phyloP scores from a whole-genome alignment of 2,888 invertebrate species.

The Siphonodentalium dalli region DNA sequence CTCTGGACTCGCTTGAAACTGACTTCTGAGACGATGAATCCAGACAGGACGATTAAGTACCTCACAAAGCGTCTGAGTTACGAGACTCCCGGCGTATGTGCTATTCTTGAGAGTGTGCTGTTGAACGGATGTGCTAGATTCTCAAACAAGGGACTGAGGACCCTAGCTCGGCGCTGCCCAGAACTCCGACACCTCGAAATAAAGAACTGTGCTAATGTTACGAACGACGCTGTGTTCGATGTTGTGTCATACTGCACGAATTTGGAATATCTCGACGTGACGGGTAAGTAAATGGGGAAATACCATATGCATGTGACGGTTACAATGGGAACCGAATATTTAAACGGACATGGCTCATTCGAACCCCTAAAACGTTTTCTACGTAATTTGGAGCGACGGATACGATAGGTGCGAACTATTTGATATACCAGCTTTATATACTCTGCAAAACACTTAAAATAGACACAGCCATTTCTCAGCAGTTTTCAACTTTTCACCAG shows the following conservation, averaged over 20 bases:
- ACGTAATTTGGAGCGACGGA: no score
- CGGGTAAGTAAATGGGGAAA: conserved; percentile 73
- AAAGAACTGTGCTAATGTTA: conserved; percentile 77
- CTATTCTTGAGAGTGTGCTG: conserved; percentile 74
- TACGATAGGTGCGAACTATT: no score
- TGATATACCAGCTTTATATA: no score
- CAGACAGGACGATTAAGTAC: conserved; percentile 72
- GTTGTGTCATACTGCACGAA: conserved; percentile 81
- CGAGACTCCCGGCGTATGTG: conserved; percentile 74
- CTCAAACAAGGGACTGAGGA: conserved; percentile 79
- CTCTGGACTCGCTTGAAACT: conserved; percentile 77
- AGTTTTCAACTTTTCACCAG: no score
- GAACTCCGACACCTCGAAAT: conserved; percentile 83
- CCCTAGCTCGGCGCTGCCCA: conserved; percentile 80
- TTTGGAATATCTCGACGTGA: conserved; percentile 84
- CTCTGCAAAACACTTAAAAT: no score
- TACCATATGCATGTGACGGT: no score
- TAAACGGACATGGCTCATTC: no score
- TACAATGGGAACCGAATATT: no score
- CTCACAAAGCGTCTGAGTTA: conserved; percentile 74
- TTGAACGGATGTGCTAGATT: conserved; percentile 76
- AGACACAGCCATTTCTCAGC: no score
- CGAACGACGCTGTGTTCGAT: conserved; percentile 80
- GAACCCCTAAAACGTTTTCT: no score
- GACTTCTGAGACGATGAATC: conserved; percentile 71